Evolutionary conservation across 1,140 invertebrate species (phyloP).

Genomic region (Ridgeia piscesae): DNA sequence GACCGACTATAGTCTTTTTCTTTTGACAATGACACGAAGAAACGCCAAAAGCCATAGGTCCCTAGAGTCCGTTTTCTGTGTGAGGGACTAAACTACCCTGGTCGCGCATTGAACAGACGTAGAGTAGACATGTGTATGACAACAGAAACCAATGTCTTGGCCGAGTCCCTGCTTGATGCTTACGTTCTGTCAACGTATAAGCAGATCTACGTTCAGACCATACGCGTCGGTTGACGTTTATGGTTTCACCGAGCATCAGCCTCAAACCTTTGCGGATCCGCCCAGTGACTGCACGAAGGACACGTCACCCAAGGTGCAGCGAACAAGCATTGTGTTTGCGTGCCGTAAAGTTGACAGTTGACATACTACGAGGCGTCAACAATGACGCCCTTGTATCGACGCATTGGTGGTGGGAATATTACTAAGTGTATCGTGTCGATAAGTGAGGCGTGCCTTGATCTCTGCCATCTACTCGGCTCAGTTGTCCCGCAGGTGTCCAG

Average conservation of each 20-base stretch:
- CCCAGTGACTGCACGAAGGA: not conserved
- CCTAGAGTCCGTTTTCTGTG: no score
- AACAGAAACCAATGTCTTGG: not conserved
- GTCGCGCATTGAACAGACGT: not conserved
- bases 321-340: not conserved
- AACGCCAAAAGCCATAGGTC: no score
- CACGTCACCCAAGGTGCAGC: not conserved
- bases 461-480: not conserved
- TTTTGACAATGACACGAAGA: no score
- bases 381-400: not conserved
- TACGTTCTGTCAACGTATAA: not conserved
- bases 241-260: not conserved
- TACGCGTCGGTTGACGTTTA: not conserved
- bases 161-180: not conserved
- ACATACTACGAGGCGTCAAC: not conserved
- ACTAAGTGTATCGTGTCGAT: not conserved
- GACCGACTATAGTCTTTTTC: no score
- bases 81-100: no score
- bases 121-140: not conserved
- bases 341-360: not conserved
- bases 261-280: not conserved
- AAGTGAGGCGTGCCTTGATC: not conserved
- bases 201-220: not conserved
- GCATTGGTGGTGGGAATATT: not conserved
- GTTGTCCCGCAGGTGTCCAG: not conserved